Evolutionary conservation across 2,888 invertebrate genomes (phyloP), one percentile per base, ranked within the genome.

Genomic region (Anthophora plumipes): DNA sequence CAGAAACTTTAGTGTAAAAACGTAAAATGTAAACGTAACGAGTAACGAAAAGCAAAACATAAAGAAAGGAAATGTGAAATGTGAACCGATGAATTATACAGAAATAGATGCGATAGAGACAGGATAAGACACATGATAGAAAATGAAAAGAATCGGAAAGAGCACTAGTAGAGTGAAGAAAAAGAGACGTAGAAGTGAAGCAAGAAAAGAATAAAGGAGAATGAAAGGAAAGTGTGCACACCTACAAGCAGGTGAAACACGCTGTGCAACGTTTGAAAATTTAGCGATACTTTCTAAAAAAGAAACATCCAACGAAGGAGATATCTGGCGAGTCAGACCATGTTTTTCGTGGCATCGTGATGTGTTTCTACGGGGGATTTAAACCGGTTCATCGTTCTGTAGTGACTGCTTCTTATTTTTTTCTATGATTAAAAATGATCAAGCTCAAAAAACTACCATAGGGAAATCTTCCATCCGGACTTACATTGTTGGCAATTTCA

Each of bases 191-290:
- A 6, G 14, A 14, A 17, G 7, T 20, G 17, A 22, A 31, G n/a
- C 1, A 31, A 12, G 14, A 25, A 31, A 17, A 14, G n/a, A 43
- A 46, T 31, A 41, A 25, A 50, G 12, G 41, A 17, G 41, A 48
- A 68, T 46, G 39, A 41, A 46, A 61, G 22, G n/a, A 63, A 20
- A 54, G 52, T 59, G 37, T 54, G 70, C 43, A 79, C 59, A 66
- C 60, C 41, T 46, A 67, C 59, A 70, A 22, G 41, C 17, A 59
- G 63, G 37, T 52, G 63, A 43, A 66, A 52, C 64, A 37, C 31
- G 22, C 41, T 43, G 69, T 25, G 54, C 57, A 52, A 46, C 72
- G 71, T 70, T 78, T 72, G 74, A 85, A 77, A 77, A 75, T 82
- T 85, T 83, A 85, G 85, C 71, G 72, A 74, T 25, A 37, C 7